Conservation (phyloP, 2,888 invertebrate genomes). For the Standfussiana lucernea region DNA sequence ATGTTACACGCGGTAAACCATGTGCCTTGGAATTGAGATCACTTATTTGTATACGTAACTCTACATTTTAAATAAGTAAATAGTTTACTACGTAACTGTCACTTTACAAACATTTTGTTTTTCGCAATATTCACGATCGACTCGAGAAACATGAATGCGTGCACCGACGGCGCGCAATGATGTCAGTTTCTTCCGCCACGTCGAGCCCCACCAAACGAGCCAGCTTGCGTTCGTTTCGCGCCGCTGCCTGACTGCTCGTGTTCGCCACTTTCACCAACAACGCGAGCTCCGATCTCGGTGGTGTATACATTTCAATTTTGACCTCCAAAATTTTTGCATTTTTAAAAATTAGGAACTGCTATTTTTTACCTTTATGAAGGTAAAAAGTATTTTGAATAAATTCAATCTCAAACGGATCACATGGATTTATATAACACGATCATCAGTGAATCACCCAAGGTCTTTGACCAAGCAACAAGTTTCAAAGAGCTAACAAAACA, state of each 20-base stretch:
- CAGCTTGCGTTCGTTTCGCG: conserved; percentile 88
- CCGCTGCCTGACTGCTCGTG: conserved; percentile 86
- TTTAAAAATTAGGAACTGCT: no score
- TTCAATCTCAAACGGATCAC: conserved; percentile 20
- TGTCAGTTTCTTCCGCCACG: conserved; percentile 88
- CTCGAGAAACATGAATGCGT: conserved; percentile 76
- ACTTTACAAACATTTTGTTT: conserved; percentile 75
- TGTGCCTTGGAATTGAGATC: conserved; percentile 74
- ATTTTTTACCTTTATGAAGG: neutral
- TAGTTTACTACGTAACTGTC: conserved; percentile 65
- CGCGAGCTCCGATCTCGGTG: conserved; percentile 79
- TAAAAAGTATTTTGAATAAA: neutral
- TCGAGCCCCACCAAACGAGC: conserved; percentile 80
- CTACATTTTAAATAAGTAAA: conserved; percentile 71
- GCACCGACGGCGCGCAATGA: conserved; percentile 79
- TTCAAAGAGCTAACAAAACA: conserved; percentile 78
- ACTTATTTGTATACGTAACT: conserved; percentile 60
- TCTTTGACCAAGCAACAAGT: conserved; percentile 76
- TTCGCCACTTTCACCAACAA: conserved; percentile 89
- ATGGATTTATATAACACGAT: conserved; percentile 34
- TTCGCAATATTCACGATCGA: conserved; percentile 71
- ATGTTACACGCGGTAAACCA: conserved; percentile 68
- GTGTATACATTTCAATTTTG: conserved; percentile 80
- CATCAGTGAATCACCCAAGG: conserved; percentile 54
- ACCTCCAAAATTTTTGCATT: conserved; percentile 75